Evolutionary conservation across 2,797 vertebrate species (phyloP), one percentile per base, ranked within the genome.

Genomic region (Staurois parvus): DNA sequence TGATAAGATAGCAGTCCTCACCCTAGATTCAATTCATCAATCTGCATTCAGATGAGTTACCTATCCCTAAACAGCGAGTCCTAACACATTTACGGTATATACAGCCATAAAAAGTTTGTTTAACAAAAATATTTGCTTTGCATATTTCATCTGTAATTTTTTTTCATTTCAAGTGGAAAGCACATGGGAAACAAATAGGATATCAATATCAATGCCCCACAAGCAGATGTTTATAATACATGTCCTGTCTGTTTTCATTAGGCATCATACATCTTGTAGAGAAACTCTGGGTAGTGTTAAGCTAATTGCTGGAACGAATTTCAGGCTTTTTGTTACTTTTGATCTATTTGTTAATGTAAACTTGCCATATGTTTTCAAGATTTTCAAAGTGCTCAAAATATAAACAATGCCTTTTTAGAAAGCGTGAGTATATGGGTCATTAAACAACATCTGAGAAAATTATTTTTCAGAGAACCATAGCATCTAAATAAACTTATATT

Each of bases 61-160:
- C 72, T 3, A 34, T 24, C 29, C 26, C 24, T 69, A 24, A 75
- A 56, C 21, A 37, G 68, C 30, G 2, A 42, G 11, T 69, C 72
- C 30, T 28, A 42, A 76, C 56, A 72, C 29, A 69, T 83, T 75
- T 21, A n/a, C n/a, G n/a, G n/a, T n/a, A 83, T 17, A 66, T 40
- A 76, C 40, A 76, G 48, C 28, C 67, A 68, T 69, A 68, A 83
- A 76, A 62, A 69, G 42, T 24, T 28, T 40, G 52, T 45, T 45
- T 37, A 52, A 52, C 45, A 42, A 28, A 80, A 66, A 75, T 80
- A 72, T 85, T 85, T 80, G 62, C 19, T 75, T 81, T 85, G 69
- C n/a, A 85, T 80, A 81, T 81, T 81, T 68, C 30, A 85, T 67
- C 72, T 81, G 67, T 85, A 64, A 85, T 48, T 37, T 52, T 83